Evolutionary conservation across 2,797 vertebrate species (phyloP).

Genomic region (Acomys russatus): DNA sequence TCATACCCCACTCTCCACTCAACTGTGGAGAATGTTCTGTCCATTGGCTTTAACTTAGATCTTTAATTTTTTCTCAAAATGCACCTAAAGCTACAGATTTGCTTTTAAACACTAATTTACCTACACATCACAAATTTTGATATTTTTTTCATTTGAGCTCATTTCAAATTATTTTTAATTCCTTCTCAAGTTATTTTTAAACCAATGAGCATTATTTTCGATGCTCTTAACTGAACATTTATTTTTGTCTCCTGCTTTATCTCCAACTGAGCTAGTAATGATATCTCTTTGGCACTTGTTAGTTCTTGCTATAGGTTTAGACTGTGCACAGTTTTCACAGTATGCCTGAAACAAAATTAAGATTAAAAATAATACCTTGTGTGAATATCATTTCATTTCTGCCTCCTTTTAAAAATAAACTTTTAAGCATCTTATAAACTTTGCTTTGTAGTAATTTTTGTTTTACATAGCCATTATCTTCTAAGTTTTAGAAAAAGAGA

Average conservation of each 20-base stretch:
- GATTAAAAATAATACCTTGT: neutral
- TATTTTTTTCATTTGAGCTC: neutral
- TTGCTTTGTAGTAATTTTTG: neutral
- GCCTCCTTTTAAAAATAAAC: neutral
- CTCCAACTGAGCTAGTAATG: neutral
- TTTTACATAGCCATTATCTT: neutral
- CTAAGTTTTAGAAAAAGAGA: neutral
- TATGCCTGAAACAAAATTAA: conserved; percentile 5
- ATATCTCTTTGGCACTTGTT: neutral
- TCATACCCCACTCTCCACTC: no score
- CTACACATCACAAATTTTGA: neutral
- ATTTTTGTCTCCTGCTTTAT: neutral
- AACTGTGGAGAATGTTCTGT: no score
- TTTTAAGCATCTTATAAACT: neutral
- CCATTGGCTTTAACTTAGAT: neutral
- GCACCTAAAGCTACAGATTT: neutral
- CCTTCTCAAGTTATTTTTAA: neutral
- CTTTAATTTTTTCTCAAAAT: neutral
- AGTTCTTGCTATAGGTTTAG: neutral
- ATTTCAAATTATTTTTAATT: neutral
- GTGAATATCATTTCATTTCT: neutral
- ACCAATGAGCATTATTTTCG: neutral
- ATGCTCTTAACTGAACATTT: neutral
- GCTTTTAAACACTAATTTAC: neutral
- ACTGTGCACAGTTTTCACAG: neutral